Percentiles rank a stretch among this genome's conserved stretches.
Evolutionary conservation across 2,888 invertebrate species (phyloP).

Genomic region (Caenorhabditis sp.): DNA sequence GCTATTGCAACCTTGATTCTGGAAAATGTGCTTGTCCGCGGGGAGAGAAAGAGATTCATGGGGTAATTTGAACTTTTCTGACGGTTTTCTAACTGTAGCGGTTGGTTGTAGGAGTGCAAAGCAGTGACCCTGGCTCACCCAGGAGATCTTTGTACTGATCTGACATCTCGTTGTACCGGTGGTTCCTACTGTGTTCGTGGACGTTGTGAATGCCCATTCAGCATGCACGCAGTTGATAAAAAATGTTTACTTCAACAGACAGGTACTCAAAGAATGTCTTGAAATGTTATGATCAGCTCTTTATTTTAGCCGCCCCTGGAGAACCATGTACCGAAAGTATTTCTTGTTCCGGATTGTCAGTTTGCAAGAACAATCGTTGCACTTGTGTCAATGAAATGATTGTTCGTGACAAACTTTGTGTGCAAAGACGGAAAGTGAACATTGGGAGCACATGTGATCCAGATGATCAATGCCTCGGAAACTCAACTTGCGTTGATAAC

Average conservation of each 20-base stretch:
- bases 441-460: slow-evolving; percentile 76
- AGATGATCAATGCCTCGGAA: slow-evolving; percentile 77
- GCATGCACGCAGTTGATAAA: slow-evolving; percentile 63
- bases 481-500: slow-evolving; percentile 76
- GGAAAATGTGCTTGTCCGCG: slow-evolving; percentile 71
- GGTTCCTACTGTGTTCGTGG: slow-evolving; percentile 70
- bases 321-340: slow-evolving; percentile 65
- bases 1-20: slow-evolving; percentile 71
- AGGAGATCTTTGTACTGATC: slow-evolving; percentile 65
- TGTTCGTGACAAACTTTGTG: slow-evolving; percentile 52
- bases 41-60: slow-evolving; percentile 63
- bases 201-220: slow-evolving; percentile 68
- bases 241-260: slow-evolving; percentile 67
- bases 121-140: slow-evolving; percentile 56
- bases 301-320: slow-evolving; percentile 69
- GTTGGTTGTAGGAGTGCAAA: too few species aligned
- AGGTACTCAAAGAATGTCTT: slow-evolving; percentile 19
- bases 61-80: too few species aligned
- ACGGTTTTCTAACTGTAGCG: too few species aligned
- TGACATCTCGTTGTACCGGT: slow-evolving; percentile 65
- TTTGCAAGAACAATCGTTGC: slow-evolving; percentile 77
- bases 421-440: slow-evolving; percentile 67
- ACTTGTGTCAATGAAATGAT: slow-evolving; percentile 62
- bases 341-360: slow-evolving; percentile 73
- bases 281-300: background rate